Conservation (phyloP, 2,113 vertebrate species). For the Piprites chloris region DNA sequence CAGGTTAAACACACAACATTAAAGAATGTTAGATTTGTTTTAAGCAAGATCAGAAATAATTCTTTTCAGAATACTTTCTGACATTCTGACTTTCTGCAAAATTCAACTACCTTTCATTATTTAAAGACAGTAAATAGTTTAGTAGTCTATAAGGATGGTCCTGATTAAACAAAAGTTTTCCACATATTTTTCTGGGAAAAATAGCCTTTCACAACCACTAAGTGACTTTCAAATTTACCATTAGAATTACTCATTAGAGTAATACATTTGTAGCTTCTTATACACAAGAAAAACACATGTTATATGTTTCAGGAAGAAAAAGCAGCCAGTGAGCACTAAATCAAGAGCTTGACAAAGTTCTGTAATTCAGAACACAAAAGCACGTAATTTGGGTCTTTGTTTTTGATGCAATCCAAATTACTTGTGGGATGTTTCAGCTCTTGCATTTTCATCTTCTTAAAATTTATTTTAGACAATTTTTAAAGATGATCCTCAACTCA, state of each 20-base stretch:
- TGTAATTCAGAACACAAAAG: neutral
- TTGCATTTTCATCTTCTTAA: neutral
- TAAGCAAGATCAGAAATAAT: neutral
- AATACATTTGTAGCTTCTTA: neutral
- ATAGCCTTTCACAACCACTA: neutral
- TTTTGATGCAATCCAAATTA: too few species aligned
- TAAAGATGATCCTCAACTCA: neutral
- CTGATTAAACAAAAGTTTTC: neutral
- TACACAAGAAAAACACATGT: neutral
- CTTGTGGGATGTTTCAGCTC: neutral
- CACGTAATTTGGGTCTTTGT: neutral
- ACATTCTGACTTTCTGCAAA: neutral
- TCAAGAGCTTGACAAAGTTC: neutral
- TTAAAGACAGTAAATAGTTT: neutral
- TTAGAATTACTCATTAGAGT: too few species aligned
- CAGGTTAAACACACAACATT: neutral
- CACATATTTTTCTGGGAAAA: neutral
- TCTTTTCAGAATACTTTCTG: neutral
- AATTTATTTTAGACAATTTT: neutral
- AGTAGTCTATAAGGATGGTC: neutral
- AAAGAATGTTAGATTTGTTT: neutral
- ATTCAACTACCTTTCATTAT: neutral
- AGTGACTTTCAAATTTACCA: neutral
- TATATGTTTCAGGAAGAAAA: neutral
- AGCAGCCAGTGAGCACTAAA: neutral